Conservation (phyloP, 2,113 vertebrate genomes). For the Phrynosoma blainvillii region DNA sequence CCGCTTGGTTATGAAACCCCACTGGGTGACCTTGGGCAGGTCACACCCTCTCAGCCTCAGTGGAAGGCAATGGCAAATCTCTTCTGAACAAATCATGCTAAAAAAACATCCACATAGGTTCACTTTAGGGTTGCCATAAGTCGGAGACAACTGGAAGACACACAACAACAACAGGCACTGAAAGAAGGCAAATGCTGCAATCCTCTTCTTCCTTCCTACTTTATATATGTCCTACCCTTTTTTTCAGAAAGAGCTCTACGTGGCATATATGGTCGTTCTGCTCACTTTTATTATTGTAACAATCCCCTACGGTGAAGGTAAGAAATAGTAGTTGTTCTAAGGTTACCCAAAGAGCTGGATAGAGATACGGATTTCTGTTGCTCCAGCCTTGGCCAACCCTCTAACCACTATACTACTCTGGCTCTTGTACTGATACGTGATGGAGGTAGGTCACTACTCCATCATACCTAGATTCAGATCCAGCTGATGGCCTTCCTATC, state of each 20-base stretch:
- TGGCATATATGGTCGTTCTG: no score
- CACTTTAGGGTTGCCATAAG: no score
- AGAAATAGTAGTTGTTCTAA: not conserved
- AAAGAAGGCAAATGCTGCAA: not conserved
- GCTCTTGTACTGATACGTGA: not conserved
- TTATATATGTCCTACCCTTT: not conserved
- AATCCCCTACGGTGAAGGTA: not conserved
- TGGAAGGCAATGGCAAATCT: no score
- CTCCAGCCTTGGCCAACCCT: not conserved
- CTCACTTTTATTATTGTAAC: not conserved
- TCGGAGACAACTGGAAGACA: no score
- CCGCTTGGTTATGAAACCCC: no score
- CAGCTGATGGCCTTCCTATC: not conserved
- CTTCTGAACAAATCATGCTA: no score
- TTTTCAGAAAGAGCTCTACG: not conserved
- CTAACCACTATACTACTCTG: not conserved
- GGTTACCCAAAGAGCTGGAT: not conserved
- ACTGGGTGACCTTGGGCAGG: no score
- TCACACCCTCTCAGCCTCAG: no score
- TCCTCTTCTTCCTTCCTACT: not conserved
- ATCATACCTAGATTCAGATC: not conserved
- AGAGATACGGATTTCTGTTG: not conserved
- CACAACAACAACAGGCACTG: no score
- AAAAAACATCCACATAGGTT: no score
- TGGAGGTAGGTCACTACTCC: not conserved